Conservation (phyloP, 2,888 invertebrate species). For the Eupithecia exiguata region DNA sequence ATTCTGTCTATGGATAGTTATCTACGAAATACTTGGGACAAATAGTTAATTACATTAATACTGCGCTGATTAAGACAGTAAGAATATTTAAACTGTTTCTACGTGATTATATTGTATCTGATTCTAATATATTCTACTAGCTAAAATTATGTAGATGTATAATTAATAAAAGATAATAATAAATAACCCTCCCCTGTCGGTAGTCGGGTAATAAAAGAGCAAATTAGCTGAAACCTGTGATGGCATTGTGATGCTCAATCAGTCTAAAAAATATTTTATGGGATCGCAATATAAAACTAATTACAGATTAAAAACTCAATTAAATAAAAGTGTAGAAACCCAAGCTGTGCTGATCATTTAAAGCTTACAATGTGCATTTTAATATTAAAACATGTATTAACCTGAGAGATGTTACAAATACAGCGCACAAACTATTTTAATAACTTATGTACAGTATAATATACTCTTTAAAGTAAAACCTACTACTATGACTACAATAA, state of each 20-base stretch:
- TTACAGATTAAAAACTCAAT: constrained; percentile 53
- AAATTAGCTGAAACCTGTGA: constrained; percentile 64
- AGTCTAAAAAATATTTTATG: constrained; percentile 62
- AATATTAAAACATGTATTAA: constrained; percentile 59
- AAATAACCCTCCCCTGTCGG: too few species aligned
- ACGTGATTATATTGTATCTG: constrained; percentile 53
- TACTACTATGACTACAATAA: constrained; percentile 81
- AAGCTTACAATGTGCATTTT: constrained; percentile 78
- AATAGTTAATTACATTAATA: constrained; percentile 66
- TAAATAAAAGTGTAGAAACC: constrained; percentile 50
- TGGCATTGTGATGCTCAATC: constrained; percentile 73
- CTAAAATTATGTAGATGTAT: constrained; percentile 55
- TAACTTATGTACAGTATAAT: constrained; percentile 76
- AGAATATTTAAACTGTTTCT: constrained; percentile 47
- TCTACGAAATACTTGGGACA: constrained; percentile 66
- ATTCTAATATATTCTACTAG: constrained; percentile 56
- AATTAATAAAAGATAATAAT: too few species aligned
- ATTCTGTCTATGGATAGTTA: constrained; percentile 62
- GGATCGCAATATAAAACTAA: constrained; percentile 52
- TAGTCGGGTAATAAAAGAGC: constrained; percentile 39
- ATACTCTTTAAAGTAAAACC: constrained; percentile 75
- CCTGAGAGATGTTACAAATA: constrained; percentile 49
- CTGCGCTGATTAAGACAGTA: constrained; percentile 69
- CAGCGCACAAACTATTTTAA: constrained; percentile 46
- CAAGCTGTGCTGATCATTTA: constrained; percentile 72